Conservation (phyloP, 2,888 invertebrate species). For the Stegophylla sp. region DNA sequence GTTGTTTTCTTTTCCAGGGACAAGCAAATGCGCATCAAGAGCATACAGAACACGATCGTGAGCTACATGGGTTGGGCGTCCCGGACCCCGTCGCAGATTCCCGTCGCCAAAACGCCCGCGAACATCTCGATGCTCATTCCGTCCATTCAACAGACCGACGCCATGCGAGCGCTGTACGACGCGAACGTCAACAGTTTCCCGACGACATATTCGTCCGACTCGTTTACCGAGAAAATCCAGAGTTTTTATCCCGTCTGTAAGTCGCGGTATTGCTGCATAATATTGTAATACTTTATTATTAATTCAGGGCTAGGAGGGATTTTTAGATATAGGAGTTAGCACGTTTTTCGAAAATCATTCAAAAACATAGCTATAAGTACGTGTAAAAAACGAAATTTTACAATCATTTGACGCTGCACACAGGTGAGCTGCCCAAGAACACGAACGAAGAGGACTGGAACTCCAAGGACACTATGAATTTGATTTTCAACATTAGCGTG, state of each 20-base stretch:
- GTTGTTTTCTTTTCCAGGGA: neutral
- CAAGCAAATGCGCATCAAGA: neutral
- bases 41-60: slow-evolving; percentile 8
- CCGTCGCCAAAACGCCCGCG: neutral
- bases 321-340: too few species aligned
- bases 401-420: slow-evolving; percentile 6
- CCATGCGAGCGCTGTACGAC: neutral
- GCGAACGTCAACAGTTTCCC: slow-evolving; percentile 47
- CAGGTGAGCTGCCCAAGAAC: slow-evolving; percentile 69
- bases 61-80: neutral
- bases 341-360: too few species aligned
- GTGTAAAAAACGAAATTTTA: too few species aligned
- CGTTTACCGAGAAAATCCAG: slow-evolving; percentile 65
- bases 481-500: slow-evolving; percentile 69
- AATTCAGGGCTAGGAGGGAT: too few species aligned
- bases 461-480: slow-evolving; percentile 68
- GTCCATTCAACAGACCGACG: neutral
- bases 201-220: slow-evolving; percentile 61
- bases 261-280: neutral
- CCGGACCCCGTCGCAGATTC: neutral
- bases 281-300: neutral
- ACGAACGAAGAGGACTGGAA: slow-evolving; percentile 69
- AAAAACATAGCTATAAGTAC: too few species aligned
- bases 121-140: neutral
- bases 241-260: slow-evolving; percentile 66